These are phyloP conservation scores for Laothoe populi DNA, from an alignment of 2,888 invertebrate species.

Conservation along the genomic window DNA sequence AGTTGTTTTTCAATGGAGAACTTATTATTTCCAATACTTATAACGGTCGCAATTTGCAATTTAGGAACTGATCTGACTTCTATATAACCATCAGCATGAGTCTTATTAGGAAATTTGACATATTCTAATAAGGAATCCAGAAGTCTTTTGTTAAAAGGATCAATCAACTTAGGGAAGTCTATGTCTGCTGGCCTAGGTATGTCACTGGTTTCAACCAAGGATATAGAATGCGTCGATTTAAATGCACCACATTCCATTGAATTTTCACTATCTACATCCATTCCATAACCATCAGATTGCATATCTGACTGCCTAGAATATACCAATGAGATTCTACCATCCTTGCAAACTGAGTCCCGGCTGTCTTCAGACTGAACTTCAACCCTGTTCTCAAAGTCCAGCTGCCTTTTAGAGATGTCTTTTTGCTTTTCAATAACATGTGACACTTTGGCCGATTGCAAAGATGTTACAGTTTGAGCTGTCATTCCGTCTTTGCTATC, in stretches of 20 bases:
- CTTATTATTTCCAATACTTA: slow-evolving; percentile 79
- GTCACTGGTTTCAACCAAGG: slow-evolving; percentile 77
- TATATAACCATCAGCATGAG: slow-evolving; percentile 82
- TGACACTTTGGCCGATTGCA: slow-evolving; percentile 75
- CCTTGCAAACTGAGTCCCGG: slow-evolving; percentile 78
- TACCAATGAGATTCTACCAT: slow-evolving; percentile 74
- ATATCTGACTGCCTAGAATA: slow-evolving; percentile 77
- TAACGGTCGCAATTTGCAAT: slow-evolving; percentile 67
- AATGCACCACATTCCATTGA: slow-evolving; percentile 81
- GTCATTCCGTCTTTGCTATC: slow-evolving; percentile 81
- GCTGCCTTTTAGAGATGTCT: slow-evolving; percentile 78
- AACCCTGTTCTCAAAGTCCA: slow-evolving; percentile 77
- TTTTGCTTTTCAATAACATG: slow-evolving; percentile 71
- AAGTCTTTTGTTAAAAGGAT: slow-evolving; percentile 92
- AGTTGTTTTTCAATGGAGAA: slow-evolving; percentile 88
- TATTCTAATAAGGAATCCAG: slow-evolving; percentile 88
- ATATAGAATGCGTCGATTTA: slow-evolving; percentile 79
- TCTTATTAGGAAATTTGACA: slow-evolving; percentile 88
- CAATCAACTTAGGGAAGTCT: slow-evolving; percentile 83
- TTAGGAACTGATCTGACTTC: slow-evolving; percentile 83
- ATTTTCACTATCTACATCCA: slow-evolving; percentile 83
- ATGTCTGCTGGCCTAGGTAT: slow-evolving; percentile 81
- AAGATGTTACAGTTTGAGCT: slow-evolving; percentile 71
- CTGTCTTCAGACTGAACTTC: slow-evolving; percentile 81
- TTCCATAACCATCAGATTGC: slow-evolving; percentile 78